Conservation (phyloP, 2,888 invertebrate species). For the Therioaphis trifolii region DNA sequence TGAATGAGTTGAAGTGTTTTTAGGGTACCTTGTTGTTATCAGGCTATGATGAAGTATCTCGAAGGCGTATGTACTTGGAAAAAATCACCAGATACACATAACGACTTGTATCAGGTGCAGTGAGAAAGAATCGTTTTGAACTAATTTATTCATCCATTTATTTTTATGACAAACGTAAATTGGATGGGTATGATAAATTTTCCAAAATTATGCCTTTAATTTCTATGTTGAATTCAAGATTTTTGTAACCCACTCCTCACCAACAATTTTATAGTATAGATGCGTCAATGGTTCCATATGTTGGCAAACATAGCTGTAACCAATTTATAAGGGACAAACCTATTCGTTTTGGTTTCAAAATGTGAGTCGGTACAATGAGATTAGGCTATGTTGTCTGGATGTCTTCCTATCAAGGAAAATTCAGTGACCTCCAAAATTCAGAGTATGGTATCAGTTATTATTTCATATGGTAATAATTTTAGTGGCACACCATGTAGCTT, state of each 20-base stretch:
- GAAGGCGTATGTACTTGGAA: slow-evolving; percentile 64
- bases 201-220: slow-evolving; percentile 64
- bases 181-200: slow-evolving; percentile 63
- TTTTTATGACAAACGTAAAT: slow-evolving; percentile 63
- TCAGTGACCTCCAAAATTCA: slow-evolving; percentile 30
- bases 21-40: too few relatives aligned
- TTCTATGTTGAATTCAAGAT: slow-evolving; percentile 52
- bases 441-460: slow-evolving; percentile 48
- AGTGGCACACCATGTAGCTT: slow-evolving; percentile 13
- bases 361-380: slow-evolving; percentile 49
- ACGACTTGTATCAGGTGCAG: slow-evolving; percentile 63
- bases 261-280: slow-evolving; percentile 55
- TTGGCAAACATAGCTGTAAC: slow-evolving; percentile 53
- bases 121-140: slow-evolving; percentile 64
- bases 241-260: slow-evolving; percentile 35
- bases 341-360: slow-evolving; percentile 65
- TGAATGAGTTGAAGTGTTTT: slow-evolving; percentile 62
- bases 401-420: slow-evolving; percentile 50
- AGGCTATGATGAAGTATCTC: slow-evolving; percentile 64
- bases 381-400: slow-evolving; percentile 47
- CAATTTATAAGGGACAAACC: too few relatives aligned
- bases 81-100: slow-evolving; percentile 59
- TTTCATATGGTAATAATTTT: slow-evolving; percentile 45
- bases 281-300: slow-evolving; percentile 62
- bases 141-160: slow-evolving; percentile 63